These are phyloP conservation scores for Lagodon rhomboides DNA, from an alignment of 2,797 vertebrate genomes.

Conservation along the genomic window DNA sequence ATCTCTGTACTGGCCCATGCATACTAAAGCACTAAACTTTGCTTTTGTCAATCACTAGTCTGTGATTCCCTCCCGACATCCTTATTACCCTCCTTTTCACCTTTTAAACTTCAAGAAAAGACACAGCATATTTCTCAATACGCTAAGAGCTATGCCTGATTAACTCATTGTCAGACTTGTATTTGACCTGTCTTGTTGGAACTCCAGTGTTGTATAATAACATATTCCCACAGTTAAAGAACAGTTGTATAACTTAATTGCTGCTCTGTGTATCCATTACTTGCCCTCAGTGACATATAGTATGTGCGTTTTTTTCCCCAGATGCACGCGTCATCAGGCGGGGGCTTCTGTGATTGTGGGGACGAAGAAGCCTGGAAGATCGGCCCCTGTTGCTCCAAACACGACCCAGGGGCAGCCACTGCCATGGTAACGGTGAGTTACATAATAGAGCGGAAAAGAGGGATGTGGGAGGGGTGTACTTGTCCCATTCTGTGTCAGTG, in stretches of 20 bases:
- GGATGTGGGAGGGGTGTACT: conserved; percentile 63
- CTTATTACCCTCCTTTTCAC: not conserved
- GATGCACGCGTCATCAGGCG: conserved; percentile 98
- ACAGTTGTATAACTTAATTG: conserved; percentile 21
- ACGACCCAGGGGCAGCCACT: conserved; percentile 88
- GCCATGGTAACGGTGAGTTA: conserved; percentile 91
- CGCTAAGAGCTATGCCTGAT: not conserved
- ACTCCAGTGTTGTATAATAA: not conserved
- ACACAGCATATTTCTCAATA: not conserved
- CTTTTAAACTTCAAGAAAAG: not conserved
- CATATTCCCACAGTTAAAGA: conserved; percentile 30
- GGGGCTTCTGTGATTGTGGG: conserved; percentile 98
- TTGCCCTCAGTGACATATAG: conserved; percentile 21
- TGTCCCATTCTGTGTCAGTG: conserved; percentile 71
- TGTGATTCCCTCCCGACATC: not conserved
- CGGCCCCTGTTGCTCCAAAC: conserved; percentile 93
- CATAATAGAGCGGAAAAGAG: conserved; percentile 69
- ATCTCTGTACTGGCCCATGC: not conserved
- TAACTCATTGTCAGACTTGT: not conserved
- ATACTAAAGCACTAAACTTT: no score
- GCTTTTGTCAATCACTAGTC: no score
- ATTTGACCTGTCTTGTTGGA: not conserved
- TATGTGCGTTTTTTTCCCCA: conserved; percentile 70
- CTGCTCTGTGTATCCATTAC: conserved; percentile 15
- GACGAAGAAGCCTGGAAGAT: conserved; percentile 98